Conservation (phyloP, 2,797 vertebrate genomes). For the Myiothlypis chrysogaster region DNA sequence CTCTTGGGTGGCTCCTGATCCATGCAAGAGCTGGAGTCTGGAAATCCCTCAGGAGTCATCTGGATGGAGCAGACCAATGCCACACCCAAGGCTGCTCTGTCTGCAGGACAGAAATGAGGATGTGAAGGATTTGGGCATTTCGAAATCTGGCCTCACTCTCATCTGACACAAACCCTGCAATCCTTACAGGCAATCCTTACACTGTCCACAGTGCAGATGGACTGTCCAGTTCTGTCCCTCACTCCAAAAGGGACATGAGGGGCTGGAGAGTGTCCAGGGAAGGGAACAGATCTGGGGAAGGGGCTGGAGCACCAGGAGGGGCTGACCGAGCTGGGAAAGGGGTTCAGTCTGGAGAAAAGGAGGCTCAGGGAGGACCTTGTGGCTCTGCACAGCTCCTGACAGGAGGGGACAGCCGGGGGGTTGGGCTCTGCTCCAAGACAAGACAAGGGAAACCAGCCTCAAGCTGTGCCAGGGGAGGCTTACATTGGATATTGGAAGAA, state of each 20-base stretch:
- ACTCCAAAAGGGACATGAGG: fast-evolving
- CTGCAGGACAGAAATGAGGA: background rate
- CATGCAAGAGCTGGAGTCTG: background rate
- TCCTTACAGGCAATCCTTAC: background rate
- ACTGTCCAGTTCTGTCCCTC: background rate
- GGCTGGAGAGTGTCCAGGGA: fast-evolving
- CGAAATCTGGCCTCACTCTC: background rate
- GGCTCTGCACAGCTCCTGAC: background rate
- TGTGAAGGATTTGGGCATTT: background rate
- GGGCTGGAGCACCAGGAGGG: background rate
- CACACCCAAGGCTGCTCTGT: background rate
- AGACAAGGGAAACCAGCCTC: fast-evolving
- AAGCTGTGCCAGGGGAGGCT: fast-evolving
- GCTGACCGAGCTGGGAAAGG: background rate
- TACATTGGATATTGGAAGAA: background rate
- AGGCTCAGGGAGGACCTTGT: background rate
- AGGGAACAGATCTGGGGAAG: fast-evolving
- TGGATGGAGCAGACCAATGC: background rate
- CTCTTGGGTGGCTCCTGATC: background rate
- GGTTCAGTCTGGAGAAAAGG: background rate
- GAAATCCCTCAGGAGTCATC: background rate
- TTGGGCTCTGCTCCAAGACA: fast-evolving
- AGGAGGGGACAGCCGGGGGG: background rate
- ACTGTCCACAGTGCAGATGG: background rate
- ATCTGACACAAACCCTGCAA: background rate